Conservation (phyloP, 2,888 invertebrate genomes). For the Oscheius sp. region DNA sequence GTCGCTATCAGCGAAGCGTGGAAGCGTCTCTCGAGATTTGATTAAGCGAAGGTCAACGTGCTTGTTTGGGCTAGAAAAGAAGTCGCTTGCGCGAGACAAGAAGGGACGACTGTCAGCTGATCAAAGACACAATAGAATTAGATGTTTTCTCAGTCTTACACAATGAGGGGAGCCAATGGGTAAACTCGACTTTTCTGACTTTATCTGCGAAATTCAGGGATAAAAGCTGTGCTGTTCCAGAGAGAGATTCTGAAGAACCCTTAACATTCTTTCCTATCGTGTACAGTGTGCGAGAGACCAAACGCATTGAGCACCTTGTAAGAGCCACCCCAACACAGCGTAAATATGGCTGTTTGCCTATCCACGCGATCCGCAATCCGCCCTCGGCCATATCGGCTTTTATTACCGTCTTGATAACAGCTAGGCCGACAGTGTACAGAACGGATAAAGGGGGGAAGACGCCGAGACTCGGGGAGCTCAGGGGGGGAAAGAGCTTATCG, state of each 20-base stretch:
- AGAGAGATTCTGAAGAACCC: too few species aligned
- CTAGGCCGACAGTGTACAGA: conserved; percentile 26
- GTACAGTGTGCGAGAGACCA: too few species aligned
- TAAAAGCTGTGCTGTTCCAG: too few species aligned
- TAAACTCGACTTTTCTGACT: too few species aligned
- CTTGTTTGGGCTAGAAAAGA: background rate
- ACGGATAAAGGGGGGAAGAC: conserved; percentile 24
- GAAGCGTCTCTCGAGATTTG: conserved; percentile 21
- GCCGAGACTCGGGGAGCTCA: conserved; percentile 5
- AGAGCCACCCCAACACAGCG: background rate
- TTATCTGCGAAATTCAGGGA: too few species aligned
- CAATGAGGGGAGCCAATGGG: too few species aligned
- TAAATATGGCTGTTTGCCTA: conserved; percentile 30
- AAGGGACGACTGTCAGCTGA: conserved; percentile 8
- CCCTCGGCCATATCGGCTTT: conserved; percentile 27
- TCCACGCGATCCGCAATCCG: conserved; percentile 27
- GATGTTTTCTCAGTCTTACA: too few species aligned
- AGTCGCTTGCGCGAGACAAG: background rate
- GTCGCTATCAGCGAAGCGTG: conserved; percentile 23
- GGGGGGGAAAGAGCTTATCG: background rate
- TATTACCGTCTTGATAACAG: conserved; percentile 31
- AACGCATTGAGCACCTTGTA: background rate
- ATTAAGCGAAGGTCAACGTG: conserved; percentile 20
- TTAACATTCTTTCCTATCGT: too few species aligned
- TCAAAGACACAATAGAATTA: background rate